Percentiles rank a stretch among this genome's conserved stretches.
Conservation (phyloP, 2,888 invertebrate species). For the Pinctada fucata region DNA sequence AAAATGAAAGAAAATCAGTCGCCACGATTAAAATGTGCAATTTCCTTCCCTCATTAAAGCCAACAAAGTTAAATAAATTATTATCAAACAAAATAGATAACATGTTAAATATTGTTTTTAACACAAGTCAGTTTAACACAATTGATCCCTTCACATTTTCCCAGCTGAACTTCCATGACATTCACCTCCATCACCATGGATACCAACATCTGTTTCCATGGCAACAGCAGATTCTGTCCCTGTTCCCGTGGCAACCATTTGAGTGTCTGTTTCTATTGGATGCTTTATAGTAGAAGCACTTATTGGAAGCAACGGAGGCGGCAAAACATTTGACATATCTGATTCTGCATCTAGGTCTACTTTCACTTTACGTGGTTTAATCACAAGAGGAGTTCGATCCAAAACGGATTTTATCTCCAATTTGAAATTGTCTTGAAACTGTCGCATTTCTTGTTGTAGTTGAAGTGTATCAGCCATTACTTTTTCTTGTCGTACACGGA, state of each 20-base stretch:
- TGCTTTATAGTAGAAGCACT: neutral
- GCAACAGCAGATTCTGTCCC: too few relatives aligned
- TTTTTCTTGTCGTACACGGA: slow-evolving; percentile 83
- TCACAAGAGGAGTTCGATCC: slow-evolving; percentile 82
- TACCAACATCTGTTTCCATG: too few relatives aligned
- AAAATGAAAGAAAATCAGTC: too few relatives aligned
- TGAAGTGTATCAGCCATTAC: slow-evolving; percentile 83
- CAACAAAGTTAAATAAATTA: too few relatives aligned
- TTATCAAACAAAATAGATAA: too few relatives aligned
- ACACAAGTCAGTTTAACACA: too few relatives aligned
- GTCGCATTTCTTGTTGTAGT: slow-evolving; percentile 84
- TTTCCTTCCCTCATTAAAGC: too few relatives aligned
- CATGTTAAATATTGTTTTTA: too few relatives aligned
- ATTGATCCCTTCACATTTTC: too few relatives aligned
- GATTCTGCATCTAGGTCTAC: slow-evolving; percentile 82
- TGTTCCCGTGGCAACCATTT: neutral
- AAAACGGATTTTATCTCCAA: slow-evolving; percentile 85
- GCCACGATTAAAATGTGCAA: too few relatives aligned
- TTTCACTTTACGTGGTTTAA: slow-evolving; percentile 78
- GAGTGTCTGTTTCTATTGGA: neutral
- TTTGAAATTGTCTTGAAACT: slow-evolving; percentile 87
- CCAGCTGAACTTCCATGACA: too few relatives aligned
- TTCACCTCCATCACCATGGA: too few relatives aligned
- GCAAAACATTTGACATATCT: slow-evolving; percentile 79
- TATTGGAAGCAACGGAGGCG: slow-evolving; percentile 79